phyloP scores from a whole-genome alignment of 2,888 invertebrate species.

The Leptinotarsa haldemani region DNA sequence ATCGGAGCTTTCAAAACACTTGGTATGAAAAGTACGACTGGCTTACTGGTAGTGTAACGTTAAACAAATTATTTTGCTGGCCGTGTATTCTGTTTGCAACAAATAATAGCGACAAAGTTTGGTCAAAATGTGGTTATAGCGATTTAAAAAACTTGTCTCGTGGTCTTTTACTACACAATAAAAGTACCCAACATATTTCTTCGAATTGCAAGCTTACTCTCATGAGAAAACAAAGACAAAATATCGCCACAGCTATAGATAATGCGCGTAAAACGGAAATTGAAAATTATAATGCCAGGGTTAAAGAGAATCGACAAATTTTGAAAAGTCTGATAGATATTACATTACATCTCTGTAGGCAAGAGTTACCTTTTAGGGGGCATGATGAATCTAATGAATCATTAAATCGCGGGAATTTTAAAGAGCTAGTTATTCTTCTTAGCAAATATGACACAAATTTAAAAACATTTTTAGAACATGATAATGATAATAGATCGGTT shows the following conservation, averaged over 20 bases:
- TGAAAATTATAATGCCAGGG: constrained; percentile 3
- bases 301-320: constrained; percentile 22
- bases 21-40: constrained; percentile 20
- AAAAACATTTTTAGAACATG: constrained; percentile 1
- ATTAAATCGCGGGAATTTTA: constrained; percentile 34
- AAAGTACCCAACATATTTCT: constrained; percentile 23
- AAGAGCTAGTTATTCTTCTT: constrained; percentile 44
- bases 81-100: constrained; percentile 3
- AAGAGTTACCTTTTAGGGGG: constrained; percentile 29
- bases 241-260: constrained; percentile 21
- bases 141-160: constrained; percentile 25
- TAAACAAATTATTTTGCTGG: constrained; percentile 19
- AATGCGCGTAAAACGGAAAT: constrained; percentile 14
- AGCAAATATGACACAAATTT: constrained; percentile 20
- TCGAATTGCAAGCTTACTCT: constrained; percentile 11
- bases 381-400: constrained; percentile 31
- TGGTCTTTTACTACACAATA: constrained; percentile 25
- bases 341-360: constrained; percentile 20
- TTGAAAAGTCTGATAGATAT: constrained; percentile 28
- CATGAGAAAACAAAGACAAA: constrained; percentile 24
- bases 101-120: constrained; percentile 19
- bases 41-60: constrained; percentile 23
- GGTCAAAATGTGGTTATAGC: constrained; percentile 14
- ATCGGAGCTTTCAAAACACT: too few species aligned
- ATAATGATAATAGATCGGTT: constrained; percentile 24